Percentiles rank a stretch among this genome's conserved stretches.
Conservation (phyloP, 2,113 vertebrate genomes). For the Lophius piscatorius region DNA sequence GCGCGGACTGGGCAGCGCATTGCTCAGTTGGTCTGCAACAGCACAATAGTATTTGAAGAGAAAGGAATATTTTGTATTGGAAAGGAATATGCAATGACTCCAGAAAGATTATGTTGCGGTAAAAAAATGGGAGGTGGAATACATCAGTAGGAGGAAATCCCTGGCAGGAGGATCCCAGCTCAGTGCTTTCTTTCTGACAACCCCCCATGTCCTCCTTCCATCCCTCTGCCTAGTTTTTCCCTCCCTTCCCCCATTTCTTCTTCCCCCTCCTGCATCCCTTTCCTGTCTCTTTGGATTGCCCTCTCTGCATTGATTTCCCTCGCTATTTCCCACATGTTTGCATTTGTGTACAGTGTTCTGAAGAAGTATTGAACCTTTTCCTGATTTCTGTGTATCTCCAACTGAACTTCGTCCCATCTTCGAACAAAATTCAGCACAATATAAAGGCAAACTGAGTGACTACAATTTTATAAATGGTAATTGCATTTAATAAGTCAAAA, state of each 20-base stretch:
- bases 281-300: constrained; percentile 34
- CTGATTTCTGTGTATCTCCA: too few relatives aligned
- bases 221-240: constrained; percentile 11
- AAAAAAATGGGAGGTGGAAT: constrained; percentile 14
- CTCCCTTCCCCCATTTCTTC: background rate
- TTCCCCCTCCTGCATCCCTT: constrained; percentile 31
- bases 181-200: constrained; percentile 61
- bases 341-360: too few relatives aligned
- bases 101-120: constrained; percentile 47
- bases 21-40: constrained; percentile 15
- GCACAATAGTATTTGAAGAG: background rate
- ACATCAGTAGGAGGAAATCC: constrained; percentile 77
- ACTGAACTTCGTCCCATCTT: too few relatives aligned
- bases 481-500: too few relatives aligned
- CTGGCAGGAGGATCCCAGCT: constrained; percentile 74
- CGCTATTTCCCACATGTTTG: background rate
- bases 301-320: constrained; percentile 19
- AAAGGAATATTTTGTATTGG: constrained; percentile 11
- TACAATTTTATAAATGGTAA: too few relatives aligned
- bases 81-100: constrained; percentile 47
- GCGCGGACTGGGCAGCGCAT: constrained; percentile 7
- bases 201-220: constrained; percentile 3
- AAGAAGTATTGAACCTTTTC: too few relatives aligned
- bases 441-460: too few relatives aligned
- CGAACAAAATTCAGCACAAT: too few relatives aligned